Evolutionary conservation across 2,113 vertebrate genomes (phyloP).

Genomic region (human (Homo sapiens)): DNA sequence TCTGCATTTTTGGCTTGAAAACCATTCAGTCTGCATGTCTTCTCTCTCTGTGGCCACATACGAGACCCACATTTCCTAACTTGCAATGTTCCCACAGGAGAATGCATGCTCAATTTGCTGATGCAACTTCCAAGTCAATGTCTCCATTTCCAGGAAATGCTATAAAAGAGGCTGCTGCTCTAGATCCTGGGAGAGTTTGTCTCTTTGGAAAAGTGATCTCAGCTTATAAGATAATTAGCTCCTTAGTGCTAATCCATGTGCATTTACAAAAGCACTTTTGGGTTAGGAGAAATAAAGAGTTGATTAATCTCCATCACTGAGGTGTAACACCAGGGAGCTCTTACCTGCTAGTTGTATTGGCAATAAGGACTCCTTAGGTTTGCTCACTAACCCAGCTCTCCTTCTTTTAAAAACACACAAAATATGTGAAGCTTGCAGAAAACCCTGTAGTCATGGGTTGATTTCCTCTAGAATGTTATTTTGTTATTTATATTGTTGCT

Average conservation of each 20-base stretch:
- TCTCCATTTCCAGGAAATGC: neutral
- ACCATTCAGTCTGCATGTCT: rapidly evolving
- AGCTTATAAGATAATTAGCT: constrained; percentile 49
- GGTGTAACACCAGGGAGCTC: neutral
- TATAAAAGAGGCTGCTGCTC: neutral
- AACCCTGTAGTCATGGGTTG: neutral
- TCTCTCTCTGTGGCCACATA: neutral
- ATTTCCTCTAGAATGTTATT: neutral
- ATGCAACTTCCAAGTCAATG: neutral
- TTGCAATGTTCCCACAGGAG: neutral
- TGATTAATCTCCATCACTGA: constrained; percentile 26
- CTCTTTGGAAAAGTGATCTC: constrained; percentile 43
- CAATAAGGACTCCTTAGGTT: neutral
- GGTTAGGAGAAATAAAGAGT: constrained; percentile 31
- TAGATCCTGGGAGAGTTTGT: neutral
- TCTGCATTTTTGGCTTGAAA: neutral
- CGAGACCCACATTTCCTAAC: neutral
- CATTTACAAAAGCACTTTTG: constrained; percentile 50
- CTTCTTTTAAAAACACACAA: neutral
- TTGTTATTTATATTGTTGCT: neutral
- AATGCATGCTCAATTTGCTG: neutral
- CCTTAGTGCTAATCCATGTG: constrained; percentile 35
- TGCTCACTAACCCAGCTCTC: neutral
- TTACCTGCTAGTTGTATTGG: neutral
- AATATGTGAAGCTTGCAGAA: neutral